Evolutionary conservation across 2,113 vertebrate species (phyloP).

Genomic region (Cyanoramphus novaezelandiae): DNA sequence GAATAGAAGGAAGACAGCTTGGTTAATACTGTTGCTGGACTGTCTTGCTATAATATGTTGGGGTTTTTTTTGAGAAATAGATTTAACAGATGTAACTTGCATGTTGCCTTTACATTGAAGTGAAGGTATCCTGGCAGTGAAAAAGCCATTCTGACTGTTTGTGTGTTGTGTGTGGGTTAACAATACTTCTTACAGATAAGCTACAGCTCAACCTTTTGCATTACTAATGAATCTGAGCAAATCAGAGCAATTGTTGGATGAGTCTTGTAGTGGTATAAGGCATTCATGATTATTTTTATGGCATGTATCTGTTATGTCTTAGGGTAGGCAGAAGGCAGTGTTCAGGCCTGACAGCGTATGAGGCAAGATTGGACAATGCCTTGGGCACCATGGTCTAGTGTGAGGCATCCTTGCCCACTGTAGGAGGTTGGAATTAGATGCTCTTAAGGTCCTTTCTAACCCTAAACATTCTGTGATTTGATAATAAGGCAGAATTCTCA

Average conservation of each 20-base stretch:
- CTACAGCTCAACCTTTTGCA: neutral
- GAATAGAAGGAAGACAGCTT: neutral
- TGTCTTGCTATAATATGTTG: neutral
- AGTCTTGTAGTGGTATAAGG: neutral
- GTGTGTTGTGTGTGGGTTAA: neutral
- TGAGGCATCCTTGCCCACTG: too few species aligned
- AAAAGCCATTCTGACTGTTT: neutral
- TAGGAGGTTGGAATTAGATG: too few species aligned
- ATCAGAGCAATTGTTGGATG: neutral
- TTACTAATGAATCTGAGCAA: neutral
- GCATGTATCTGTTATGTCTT: neutral
- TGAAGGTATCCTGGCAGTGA: neutral
- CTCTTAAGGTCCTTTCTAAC: too few species aligned
- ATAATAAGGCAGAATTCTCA: too few species aligned
- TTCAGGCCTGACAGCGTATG: neutral
- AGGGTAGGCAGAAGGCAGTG: neutral
- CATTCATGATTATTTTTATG: neutral
- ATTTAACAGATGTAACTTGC: neutral
- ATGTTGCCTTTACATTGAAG: neutral
- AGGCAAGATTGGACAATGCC: too few species aligned
- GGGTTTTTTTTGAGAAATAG: neutral
- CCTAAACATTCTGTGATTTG: too few species aligned
- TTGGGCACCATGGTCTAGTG: too few species aligned
- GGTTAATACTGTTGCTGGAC: neutral
- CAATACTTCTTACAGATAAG: neutral